Base-by-base conservation (phyloP, 1,140 invertebrate species). In the Apis florea region DNA sequence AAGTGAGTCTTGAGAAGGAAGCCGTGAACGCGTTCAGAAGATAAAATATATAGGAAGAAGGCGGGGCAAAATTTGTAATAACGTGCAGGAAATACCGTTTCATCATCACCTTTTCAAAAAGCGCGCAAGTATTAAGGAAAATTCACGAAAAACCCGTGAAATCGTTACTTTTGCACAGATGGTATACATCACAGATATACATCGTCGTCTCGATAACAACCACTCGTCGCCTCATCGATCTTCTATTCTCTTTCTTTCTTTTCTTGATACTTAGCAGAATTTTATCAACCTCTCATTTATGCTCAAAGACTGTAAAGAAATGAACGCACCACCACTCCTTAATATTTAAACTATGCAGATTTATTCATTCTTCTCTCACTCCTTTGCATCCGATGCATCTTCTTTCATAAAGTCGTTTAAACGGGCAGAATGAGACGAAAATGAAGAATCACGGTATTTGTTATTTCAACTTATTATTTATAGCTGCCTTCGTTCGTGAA, bases 331-430 rank as follows among this genome's bases (percentile, higher is more conserved):
- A 40, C 17, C 11, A 26, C 66, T 70, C 13, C 47, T 61, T 70
- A 69, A 56, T 31, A 53, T 79, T 51, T 24, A 59, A 71, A 53
- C 15, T 54, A 78, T 72, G 77, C 58, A 79, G 47, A 79, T 79
- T 79, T 71, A 63, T 79, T 79, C 68, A 63, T 79, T 63, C 56
- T 4, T 26, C 26, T 63, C 56, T 54, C 63, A 53, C 40, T 21
- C 19, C 56, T 71, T 79, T 19, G 49, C 21, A n/a, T n/a, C n/a
- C 21, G 4, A 53, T 19, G n/a, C 11, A 40, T 24, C 24, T 51
- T 21, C 31, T 26, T 19, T 15, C 17, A 40, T 24, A 61, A 61
- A 40, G n/a, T 58, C 53, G 26, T 51, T 59, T 69, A 49, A 51
- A 19, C 40, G 56, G 51, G 67, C 19, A 17, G 63, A 58, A 69